A percentile compares a stretch with the other conserved stretches of the same genome.
These are phyloP conservation scores for Ascaphus truei DNA, from an alignment of 2,113 vertebrate genomes.

Conservation along the genomic window DNA sequence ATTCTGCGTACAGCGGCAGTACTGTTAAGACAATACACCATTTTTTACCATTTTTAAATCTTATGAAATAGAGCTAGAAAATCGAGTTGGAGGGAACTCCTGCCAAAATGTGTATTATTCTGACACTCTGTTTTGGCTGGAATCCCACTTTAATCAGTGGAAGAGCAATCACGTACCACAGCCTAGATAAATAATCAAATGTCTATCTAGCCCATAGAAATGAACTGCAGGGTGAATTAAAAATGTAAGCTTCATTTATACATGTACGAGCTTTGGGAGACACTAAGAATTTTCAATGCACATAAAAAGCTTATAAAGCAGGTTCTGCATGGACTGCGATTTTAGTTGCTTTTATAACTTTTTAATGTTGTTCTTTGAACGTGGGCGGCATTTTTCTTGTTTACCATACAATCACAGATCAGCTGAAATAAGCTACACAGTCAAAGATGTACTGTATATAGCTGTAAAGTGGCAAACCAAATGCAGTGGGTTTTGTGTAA, in stretches of 20 bases:
- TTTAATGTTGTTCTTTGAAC: too few relatives aligned
- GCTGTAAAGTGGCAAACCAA: constrained; percentile 41
- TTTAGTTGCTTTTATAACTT: too few relatives aligned
- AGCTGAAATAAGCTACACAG: constrained; percentile 28
- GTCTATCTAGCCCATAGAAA: too few relatives aligned
- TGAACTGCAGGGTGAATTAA: not conserved
- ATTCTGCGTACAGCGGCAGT: too few relatives aligned
- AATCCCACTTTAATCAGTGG: too few relatives aligned
- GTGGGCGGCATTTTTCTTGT: not conserved
- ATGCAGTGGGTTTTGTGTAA: constrained; percentile 50
- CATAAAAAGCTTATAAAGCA: not conserved
- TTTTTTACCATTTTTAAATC: too few relatives aligned
- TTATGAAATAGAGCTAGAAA: not conserved
- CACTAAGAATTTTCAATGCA: not conserved
- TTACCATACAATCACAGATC: constrained; percentile 20
- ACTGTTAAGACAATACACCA: too few relatives aligned
- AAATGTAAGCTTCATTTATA: constrained; percentile 8
- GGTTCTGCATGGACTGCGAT: too few relatives aligned
- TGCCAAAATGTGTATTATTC: not conserved
- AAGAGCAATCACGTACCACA: too few relatives aligned
- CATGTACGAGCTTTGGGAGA: not conserved
- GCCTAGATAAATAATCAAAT: too few relatives aligned
- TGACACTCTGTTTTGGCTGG: not conserved
- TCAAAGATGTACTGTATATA: constrained; percentile 33
- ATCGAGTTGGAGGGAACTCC: not conserved